These are phyloP conservation scores for Craniophora ligustri DNA, from an alignment of 2,888 invertebrate genomes.

Conservation along the genomic window DNA sequence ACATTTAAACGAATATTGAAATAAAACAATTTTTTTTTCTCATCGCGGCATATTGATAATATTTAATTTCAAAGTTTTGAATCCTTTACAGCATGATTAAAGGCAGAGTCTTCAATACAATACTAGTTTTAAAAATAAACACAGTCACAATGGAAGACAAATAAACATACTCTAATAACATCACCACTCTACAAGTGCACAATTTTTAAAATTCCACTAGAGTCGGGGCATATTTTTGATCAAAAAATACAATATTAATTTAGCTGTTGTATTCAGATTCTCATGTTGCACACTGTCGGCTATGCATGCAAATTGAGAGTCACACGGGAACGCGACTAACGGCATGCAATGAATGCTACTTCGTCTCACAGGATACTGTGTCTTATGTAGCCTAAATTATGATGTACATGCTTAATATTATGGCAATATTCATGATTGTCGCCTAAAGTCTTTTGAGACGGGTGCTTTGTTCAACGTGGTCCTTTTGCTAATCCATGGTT, in stretches of 20 bases:
- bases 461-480: no score
- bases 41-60: no score
- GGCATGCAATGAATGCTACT: slow-evolving; percentile 64
- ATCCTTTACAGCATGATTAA: no score
- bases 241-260: slow-evolving; percentile 58
- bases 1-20: no score
- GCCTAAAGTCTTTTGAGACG: no score
- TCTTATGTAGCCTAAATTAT: slow-evolving; percentile 51
- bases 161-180: slow-evolving; percentile 3
- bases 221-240: slow-evolving; percentile 45
- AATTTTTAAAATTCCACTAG: slow-evolving; percentile 27
- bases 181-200: slow-evolving; percentile 1
- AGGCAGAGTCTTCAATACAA: no score
- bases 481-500: no score
- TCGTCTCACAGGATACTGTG: slow-evolving; percentile 54
- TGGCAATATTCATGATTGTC: slow-evolving; percentile 19
- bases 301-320: slow-evolving; percentile 62
- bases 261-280: slow-evolving; percentile 52
- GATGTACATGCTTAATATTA: slow-evolving; percentile 45
- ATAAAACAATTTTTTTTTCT: no score
- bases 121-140: no score
- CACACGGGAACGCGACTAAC: slow-evolving; percentile 59
- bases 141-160: neutral
- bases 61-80: no score
- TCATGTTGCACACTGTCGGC: slow-evolving; percentile 41